Evolutionary conservation across 2,113 vertebrate genomes (phyloP).

Genomic region (Brienomyrus brachyistius): DNA sequence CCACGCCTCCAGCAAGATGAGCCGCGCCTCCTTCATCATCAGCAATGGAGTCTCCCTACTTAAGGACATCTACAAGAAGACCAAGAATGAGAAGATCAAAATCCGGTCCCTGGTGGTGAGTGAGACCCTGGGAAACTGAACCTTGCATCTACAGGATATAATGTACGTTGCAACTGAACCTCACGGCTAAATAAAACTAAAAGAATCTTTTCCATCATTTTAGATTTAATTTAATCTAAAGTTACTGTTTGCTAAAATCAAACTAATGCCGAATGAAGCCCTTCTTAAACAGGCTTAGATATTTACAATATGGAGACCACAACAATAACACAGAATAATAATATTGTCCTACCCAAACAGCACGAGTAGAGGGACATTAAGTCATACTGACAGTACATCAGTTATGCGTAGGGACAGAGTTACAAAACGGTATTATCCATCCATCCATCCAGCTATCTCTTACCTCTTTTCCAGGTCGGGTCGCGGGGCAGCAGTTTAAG

Average conservation of each 20-base stretch:
- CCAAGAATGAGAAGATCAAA: conserved; percentile 94
- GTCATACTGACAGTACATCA: background rate
- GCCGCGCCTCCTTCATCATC: conserved; percentile 89
- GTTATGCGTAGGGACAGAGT: background rate
- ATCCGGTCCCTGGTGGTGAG: conserved; percentile 91
- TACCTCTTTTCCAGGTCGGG: too few species aligned
- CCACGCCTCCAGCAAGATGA: conserved; percentile 88
- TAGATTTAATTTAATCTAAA: background rate
- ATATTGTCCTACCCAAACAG: background rate
- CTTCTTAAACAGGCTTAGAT: background rate
- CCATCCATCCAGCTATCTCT: too few species aligned
- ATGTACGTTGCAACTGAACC: background rate
- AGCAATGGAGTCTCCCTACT: conserved; percentile 83
- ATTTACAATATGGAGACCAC: background rate
- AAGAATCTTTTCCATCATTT: background rate
- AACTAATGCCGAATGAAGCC: background rate
- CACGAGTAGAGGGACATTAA: background rate
- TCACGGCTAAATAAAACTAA: background rate
- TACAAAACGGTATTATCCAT: background rate
- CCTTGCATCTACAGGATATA: background rate
- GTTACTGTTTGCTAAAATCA: background rate
- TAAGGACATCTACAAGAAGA: conserved; percentile 96
- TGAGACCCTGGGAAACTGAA: background rate
- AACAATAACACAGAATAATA: background rate
- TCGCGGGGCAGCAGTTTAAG: too few species aligned